Conservation (phyloP, 2,888 invertebrate species). For the Sceliomorpha sp. region DNA sequence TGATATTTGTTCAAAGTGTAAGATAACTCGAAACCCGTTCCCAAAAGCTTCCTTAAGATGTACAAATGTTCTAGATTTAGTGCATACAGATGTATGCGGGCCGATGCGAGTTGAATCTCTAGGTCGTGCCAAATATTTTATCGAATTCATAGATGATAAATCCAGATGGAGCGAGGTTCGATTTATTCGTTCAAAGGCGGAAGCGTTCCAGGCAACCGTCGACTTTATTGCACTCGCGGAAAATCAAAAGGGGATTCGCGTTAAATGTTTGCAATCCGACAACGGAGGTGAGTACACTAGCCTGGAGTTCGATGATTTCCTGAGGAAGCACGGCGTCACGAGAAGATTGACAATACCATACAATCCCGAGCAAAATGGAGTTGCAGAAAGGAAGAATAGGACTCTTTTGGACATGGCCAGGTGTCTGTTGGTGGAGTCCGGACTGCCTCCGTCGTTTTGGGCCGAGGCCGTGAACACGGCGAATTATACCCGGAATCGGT, state of each 20-base stretch:
- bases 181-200: slow-evolving; percentile 53
- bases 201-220: slow-evolving; percentile 51
- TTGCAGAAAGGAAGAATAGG: too few species aligned
- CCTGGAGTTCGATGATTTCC: slow-evolving; percentile 51
- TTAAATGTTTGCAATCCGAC: slow-evolving; percentile 56
- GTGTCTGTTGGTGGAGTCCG: slow-evolving; percentile 3
- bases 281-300: too few species aligned
- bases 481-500: slow-evolving; percentile 4
- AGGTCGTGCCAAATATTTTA: too few species aligned
- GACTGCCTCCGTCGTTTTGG: not conserved
- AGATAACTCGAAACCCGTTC: slow-evolving; percentile 10
- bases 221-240: slow-evolving; percentile 44
- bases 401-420: not conserved
- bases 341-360: slow-evolving; percentile 62
- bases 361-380: slow-evolving; percentile 9
- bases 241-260: slow-evolving; percentile 45
- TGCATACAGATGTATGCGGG: too few species aligned
- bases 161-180: slow-evolving; percentile 51
- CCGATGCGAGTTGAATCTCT: too few species aligned
- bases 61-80: too few species aligned
- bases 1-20: not conserved
- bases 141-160: slow-evolving; percentile 21
- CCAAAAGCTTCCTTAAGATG: slow-evolving; percentile 2
- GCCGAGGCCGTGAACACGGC: not conserved
- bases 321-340: slow-evolving; percentile 52